Base-by-base conservation (phyloP, 2,888 invertebrate species). In the Drosophila hamatofila region DNA sequence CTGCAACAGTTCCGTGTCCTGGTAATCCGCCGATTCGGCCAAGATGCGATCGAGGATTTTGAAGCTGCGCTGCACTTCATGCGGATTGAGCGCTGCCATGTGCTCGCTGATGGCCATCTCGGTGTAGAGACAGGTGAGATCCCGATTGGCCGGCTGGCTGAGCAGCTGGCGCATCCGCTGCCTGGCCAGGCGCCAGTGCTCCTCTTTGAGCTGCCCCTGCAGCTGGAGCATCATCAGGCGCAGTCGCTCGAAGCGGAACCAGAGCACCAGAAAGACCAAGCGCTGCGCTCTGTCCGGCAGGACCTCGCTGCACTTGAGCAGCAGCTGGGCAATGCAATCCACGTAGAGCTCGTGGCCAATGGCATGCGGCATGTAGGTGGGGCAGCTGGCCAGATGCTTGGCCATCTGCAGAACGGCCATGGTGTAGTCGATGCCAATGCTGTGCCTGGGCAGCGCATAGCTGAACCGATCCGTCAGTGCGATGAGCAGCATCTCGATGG, bases 71-170 rank as follows among this genome's bases (percentile, higher is more conserved):
- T 91, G 89, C 0, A 88, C 81, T 30, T 68, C 30, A 9, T 39
- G 25, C 14, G 25, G 9, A 2, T 16, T 21, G 9, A 55, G 39
- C 0, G 21, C 14, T 11, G 58, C 90, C 90, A 95, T 95, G 58
- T 93, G 92, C 88, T 95, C 95, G 62, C 95, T 93, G 54, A 95
- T 88, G 11, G 95, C 95, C 86, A 95, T 95, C 90, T 96, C 96
- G 6, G 94, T 93, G 84, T 95, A 96, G 72, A 95, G 94, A 58
- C 94, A 92, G 25, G 94, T 86, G 75, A 94, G 94, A 75, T 94
- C 94, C 35, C 95, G 92, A 83, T 95, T 94, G 39, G 93, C 92
- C 1, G 93, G 93, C 42, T 91, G 91, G 66, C 94, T 94, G 1
- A 96, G 81, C 51, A 95, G 91, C 18, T 93, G 93, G 75, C 95